A percentile compares a stretch with the other conserved stretches of the same genome.
Evolutionary conservation across 2,113 vertebrate species (phyloP).

Genomic region (Corythornis cristatus): DNA sequence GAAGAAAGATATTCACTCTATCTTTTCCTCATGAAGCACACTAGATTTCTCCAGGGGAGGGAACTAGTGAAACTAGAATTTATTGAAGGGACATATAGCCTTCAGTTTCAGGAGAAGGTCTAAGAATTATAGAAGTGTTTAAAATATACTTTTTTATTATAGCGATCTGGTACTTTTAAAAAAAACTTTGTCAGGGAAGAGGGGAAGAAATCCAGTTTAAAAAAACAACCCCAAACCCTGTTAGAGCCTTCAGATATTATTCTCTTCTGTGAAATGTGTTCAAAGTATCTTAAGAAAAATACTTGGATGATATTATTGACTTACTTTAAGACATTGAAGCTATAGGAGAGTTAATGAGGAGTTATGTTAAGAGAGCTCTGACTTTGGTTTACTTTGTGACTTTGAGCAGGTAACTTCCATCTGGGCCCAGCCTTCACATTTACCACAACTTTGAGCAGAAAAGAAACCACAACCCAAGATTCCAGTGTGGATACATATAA

Average conservation of each 20-base stretch:
- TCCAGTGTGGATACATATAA: not conserved
- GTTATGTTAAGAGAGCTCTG: not conserved
- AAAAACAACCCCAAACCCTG: not conserved
- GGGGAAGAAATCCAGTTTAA: not conserved
- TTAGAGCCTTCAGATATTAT: not conserved
- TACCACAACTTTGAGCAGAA: not conserved
- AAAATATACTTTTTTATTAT: not conserved
- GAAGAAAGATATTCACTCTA: not conserved
- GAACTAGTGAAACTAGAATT: not conserved
- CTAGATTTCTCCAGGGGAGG: not conserved
- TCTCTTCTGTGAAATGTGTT: not conserved
- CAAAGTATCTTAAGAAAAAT: not conserved
- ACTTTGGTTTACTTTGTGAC: not conserved
- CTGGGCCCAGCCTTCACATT: not conserved
- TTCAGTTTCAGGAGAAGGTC: not conserved
- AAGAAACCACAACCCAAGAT: not conserved
- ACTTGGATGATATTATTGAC: not conserved
- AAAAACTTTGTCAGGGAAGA: not conserved
- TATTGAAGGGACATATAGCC: not conserved
- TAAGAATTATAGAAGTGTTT: not conserved
- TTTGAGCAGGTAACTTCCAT: not conserved
- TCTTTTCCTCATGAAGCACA: not conserved
- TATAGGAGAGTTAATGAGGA: not conserved
- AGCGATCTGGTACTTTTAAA: not conserved
- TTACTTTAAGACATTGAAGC: accelerated